Conservation (phyloP, 2,113 vertebrate genomes). For the Ginglymostoma cirratum region DNA sequence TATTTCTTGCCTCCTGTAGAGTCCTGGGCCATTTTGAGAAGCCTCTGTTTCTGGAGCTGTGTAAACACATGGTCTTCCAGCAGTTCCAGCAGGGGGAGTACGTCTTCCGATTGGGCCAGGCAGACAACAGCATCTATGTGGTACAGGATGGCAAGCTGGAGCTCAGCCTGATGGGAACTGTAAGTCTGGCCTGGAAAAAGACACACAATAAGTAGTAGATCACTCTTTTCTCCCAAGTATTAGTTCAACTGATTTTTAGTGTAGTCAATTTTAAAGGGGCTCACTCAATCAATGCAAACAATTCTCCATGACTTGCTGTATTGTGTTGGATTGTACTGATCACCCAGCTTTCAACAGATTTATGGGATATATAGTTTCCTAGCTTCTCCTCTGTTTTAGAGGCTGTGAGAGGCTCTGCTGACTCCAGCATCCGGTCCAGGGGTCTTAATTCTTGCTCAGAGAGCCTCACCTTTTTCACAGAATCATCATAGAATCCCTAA, state of each 20-base stretch:
- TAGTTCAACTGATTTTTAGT: neutral
- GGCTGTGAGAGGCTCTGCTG: neutral
- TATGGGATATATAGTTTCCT: neutral
- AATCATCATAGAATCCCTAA: too few species aligned
- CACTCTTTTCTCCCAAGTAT: neutral
- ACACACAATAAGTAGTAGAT: neutral
- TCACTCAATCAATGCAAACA: neutral
- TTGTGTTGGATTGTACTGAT: neutral
- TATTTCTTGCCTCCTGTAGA: constrained; percentile 46
- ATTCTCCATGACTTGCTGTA: too few species aligned
- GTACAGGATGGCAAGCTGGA: constrained; percentile 90
- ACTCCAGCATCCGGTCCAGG: too few species aligned
- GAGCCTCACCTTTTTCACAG: neutral
- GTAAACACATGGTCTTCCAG: constrained; percentile 88
- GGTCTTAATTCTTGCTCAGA: neutral
- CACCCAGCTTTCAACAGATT: neutral
- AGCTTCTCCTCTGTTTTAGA: neutral
- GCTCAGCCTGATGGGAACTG: constrained; percentile 76
- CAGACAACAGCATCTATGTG: constrained; percentile 88
- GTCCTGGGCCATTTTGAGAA: constrained; percentile 96
- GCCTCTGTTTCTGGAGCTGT: constrained; percentile 85
- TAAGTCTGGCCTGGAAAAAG: constrained; percentile 45
- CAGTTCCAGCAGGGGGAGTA: constrained; percentile 81
- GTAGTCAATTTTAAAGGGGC: neutral
- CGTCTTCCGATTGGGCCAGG: constrained; percentile 80